A percentile compares a stretch with the other conserved stretches of the same genome.
These are phyloP conservation scores for Rallus limicola DNA, from an alignment of 2,113 vertebrate genomes.

Conservation along the genomic window DNA sequence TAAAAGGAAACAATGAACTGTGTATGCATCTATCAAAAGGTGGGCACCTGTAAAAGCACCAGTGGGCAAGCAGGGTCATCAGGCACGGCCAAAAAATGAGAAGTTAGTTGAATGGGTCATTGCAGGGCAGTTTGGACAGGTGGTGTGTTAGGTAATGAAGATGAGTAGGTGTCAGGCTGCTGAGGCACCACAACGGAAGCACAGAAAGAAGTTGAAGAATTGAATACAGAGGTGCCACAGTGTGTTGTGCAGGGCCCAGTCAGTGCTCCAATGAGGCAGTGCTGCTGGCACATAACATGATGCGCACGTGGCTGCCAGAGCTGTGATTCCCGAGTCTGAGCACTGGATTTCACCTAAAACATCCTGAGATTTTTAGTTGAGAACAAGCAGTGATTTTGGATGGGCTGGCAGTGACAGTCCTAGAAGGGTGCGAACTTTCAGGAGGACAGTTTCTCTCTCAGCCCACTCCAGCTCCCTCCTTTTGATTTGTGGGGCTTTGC, in stretches of 20 bases:
- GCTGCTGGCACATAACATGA: background rate
- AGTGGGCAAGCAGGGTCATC: background rate
- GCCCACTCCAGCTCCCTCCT: background rate
- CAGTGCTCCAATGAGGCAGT: background rate
- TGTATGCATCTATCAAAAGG: background rate
- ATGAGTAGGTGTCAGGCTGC: background rate
- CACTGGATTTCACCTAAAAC: background rate
- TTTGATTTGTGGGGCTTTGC: background rate
- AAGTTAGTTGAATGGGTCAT: background rate
- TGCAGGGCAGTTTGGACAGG: background rate
- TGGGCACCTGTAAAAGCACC: background rate
- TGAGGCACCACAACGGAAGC: background rate
- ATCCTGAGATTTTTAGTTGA: background rate
- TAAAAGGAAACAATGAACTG: background rate
- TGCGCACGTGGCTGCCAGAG: rapidly evolving
- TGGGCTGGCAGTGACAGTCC: background rate
- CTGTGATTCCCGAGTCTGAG: background rate
- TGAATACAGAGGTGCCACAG: rapidly evolving
- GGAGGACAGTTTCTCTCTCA: background rate
- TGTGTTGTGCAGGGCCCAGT: background rate
- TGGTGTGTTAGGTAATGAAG: background rate
- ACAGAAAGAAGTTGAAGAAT: background rate
- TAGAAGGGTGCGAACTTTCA: background rate
- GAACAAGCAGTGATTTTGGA: background rate
- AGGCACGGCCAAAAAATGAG: background rate